Evolutionary conservation across 2,888 invertebrate genomes (phyloP), one percentile per base, ranked within the genome.

Genomic region (Limulus polyphemus): DNA sequence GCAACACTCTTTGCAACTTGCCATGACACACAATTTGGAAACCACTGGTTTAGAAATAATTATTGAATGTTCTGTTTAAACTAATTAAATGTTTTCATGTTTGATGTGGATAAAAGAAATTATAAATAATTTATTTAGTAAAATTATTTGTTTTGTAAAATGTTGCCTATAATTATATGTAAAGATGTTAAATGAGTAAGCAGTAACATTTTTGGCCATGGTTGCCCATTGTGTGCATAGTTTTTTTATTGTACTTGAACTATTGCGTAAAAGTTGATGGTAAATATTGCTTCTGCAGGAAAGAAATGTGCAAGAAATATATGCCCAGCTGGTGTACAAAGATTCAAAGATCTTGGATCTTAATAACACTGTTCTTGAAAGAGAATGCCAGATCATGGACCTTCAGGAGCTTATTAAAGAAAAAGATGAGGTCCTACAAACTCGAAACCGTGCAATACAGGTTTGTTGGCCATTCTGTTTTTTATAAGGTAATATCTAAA

Each of bases 401-500:
- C 79, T 80, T 10, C 87, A 90, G 76, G 91, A 90, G 74, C 84
- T 84, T 76, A 79, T 90, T 5, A 84, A 83, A 72, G 88, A 90
- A 76, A 87, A 90, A 75, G 88, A 89, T 76, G 85, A 86, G 72
- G 86, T 90, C 58, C 86, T 90, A 72, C 84, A 86, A 75, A 84
- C 88, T 9, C 82, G 88, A 74, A 88, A 88, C 71, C 84, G 84
- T 77, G 88, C 90, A 47, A 73, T 77, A 57, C 72, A 75, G 73
- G 77, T 77, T 68, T 10, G 14, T 50, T 50, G 13, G 50, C 32
- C 32, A 5, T 32, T 32, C 3, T n/a, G 52, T 12, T 54, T 54
- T 50, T 50, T 50, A 50, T 32, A 5, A 32, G 3, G 3, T 32
- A 32, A 32, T 32, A 32, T 32, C 1, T 32, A 32, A 32, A 32